Evolutionary conservation across 2,888 invertebrate species (phyloP).

Genomic region (Spodoptera picta): DNA sequence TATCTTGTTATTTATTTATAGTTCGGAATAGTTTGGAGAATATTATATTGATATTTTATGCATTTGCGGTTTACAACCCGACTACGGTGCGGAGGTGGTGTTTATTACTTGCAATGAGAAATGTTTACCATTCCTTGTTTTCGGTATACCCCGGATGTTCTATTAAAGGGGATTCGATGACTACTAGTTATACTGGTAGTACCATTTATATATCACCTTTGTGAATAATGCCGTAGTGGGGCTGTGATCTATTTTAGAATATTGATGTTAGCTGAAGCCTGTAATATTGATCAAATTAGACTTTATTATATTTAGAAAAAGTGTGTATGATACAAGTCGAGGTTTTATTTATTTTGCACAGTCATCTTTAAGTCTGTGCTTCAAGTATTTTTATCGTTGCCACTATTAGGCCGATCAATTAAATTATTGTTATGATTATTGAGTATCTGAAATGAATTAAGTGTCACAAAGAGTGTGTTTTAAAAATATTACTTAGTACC

Average conservation of each 20-base stretch:
- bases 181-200: slow-evolving; percentile 2
- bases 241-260: slow-evolving; percentile 35
- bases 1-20: slow-evolving; percentile 60
- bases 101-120: slow-evolving; percentile 3
- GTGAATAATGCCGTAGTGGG: slow-evolving; percentile 27
- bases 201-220: not conserved
- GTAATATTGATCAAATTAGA: slow-evolving; percentile 21
- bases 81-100: slow-evolving; percentile 13
- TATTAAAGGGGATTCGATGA: slow-evolving; percentile 11
- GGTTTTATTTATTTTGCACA: slow-evolving; percentile 16
- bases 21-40: slow-evolving; percentile 34
- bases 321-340: slow-evolving; percentile 14
- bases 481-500: slow-evolving; percentile 8
- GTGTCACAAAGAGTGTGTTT: slow-evolving; percentile 30
- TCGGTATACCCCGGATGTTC: slow-evolving; percentile 14
- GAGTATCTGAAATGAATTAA: slow-evolving; percentile 20
- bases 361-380: slow-evolving; percentile 12
- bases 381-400: slow-evolving; percentile 29
- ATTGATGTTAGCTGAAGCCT: slow-evolving; percentile 37
- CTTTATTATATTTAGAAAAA: slow-evolving; percentile 24
- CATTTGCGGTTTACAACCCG: slow-evolving; percentile 21
- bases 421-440: slow-evolving; percentile 15
- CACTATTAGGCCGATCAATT: slow-evolving; percentile 14
- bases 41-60: slow-evolving; percentile 22
- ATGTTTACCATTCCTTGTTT: slow-evolving; percentile 1